These are phyloP conservation scores for Scotopteryx bipunctaria DNA, from an alignment of 2,888 invertebrate genomes.

Conservation along the genomic window DNA sequence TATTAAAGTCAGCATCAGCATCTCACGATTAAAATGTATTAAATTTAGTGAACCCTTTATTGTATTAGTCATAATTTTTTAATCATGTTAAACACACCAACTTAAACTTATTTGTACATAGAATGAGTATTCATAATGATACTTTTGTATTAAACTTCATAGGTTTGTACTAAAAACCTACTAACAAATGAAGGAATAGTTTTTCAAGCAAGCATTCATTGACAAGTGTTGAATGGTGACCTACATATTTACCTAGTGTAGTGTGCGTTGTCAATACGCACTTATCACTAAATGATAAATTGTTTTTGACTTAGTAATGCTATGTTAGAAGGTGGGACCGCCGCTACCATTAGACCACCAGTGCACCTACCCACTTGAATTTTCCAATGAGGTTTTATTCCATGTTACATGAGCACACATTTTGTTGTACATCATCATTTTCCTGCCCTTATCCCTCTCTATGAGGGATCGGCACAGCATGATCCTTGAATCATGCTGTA, in stretches of 20 bases:
- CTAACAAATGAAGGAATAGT: background rate
- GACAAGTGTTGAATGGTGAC: constrained; percentile 35
- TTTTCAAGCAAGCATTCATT: constrained; percentile 8
- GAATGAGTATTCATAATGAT: no score
- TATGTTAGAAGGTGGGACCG: constrained; percentile 2
- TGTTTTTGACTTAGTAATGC: constrained; percentile 29
- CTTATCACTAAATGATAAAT: constrained; percentile 48
- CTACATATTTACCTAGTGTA: constrained; percentile 42
- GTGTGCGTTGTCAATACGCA: constrained; percentile 41
- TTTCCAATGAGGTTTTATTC: no score
- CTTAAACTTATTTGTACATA: no score
- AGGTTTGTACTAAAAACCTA: constrained; percentile 13
- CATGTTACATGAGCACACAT: no score
- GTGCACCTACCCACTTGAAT: no score
- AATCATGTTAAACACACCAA: background rate
- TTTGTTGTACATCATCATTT: no score
- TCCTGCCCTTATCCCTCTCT: no score
- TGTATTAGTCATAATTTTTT: background rate
- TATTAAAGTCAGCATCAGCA: background rate
- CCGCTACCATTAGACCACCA: no score
- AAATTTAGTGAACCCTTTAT: background rate
- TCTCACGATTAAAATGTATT: background rate
- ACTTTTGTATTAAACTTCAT: constrained; percentile 1
- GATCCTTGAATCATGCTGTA: no score
- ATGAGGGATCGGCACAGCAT: no score